These are phyloP conservation scores for Helleia helle DNA, from an alignment of 2,888 invertebrate genomes.

Conservation along the genomic window DNA sequence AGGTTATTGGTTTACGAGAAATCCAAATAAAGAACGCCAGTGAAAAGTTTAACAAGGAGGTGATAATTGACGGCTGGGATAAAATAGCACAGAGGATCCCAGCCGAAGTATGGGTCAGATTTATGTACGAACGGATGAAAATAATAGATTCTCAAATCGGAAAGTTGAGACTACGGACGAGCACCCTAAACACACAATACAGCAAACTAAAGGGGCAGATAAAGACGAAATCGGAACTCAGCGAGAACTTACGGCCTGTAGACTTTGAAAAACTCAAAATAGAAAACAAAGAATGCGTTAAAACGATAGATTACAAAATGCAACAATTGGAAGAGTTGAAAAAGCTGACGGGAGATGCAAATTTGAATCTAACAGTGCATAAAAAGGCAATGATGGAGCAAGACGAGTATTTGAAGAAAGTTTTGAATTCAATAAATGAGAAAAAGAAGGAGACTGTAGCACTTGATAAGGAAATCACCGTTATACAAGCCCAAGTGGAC, in stretches of 20 bases:
- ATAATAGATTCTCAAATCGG: constrained; percentile 69
- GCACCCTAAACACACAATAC: constrained; percentile 68
- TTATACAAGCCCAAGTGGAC: constrained; percentile 50
- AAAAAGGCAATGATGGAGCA: constrained; percentile 73
- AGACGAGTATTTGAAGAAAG: constrained; percentile 46
- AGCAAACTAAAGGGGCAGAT: constrained; percentile 70
- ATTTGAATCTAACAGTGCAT: constrained; percentile 67
- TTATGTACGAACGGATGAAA: constrained; percentile 76
- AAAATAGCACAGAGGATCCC: constrained; percentile 75
- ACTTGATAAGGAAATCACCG: constrained; percentile 49
- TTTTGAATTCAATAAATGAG: constrained; percentile 47
- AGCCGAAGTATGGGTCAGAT: constrained; percentile 74
- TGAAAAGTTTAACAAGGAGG: constrained; percentile 61
- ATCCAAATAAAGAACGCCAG: constrained; percentile 61
- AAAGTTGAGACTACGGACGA: constrained; percentile 72
- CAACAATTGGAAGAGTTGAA: constrained; percentile 70
- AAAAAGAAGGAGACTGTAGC: constrained; percentile 49
- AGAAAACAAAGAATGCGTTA: constrained; percentile 68
- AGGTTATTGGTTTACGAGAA: constrained; percentile 70
- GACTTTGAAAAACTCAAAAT: constrained; percentile 78
- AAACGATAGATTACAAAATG: constrained; percentile 70
- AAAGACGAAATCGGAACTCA: constrained; percentile 69
- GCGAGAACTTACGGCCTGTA: constrained; percentile 72
- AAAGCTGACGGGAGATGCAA: constrained; percentile 74
- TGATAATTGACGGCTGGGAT: constrained; percentile 69